Base-by-base conservation (phyloP, 2,888 invertebrate genomes). In the Hirudinaria manillensis region DNA sequence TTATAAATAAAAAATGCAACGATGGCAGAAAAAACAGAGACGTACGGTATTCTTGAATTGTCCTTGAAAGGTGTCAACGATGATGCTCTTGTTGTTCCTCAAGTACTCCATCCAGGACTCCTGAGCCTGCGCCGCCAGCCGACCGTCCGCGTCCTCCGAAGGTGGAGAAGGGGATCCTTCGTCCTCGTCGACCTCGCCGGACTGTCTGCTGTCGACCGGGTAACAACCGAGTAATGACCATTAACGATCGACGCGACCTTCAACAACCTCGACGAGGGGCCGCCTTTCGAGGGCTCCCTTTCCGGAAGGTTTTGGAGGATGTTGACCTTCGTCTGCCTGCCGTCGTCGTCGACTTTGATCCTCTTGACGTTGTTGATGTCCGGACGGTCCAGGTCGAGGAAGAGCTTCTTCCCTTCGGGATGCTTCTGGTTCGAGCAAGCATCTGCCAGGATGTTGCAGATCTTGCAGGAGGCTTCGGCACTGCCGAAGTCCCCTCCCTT, bases 1-100 rank as follows among this genome's bases (percentile, higher is more conserved):
- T 53, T 53, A 16, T 16, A 53, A 53, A 53, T 53, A 53, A 53
- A 53, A 16, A 16, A 16, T 21, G 21, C 13, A 53, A 16, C 53
- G 29, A 7, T 29, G 29, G n/a, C 7, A 27, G 4, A 24, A 45
- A 32, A 34, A 6, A 6, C 2, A 6, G 36, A n/a, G 45, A 80
- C 86, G 86, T 83, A 89, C 89, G 78, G 89, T 89, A 83, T 89
- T 89, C 80, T 89, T 89, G 81, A 89, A 89, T 82, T 89, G 89
- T 72, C 89, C 89, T 82, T 89, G 89, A 82, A 89, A 89, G 74
- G 89, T 89, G 79, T 88, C 87, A 36, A 89, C 89, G 72, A 89
- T 86, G 29, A 89, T 85, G 79, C 89, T 89, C 79, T 87, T 85
- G 82, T 89, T 89, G n/a, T 85, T 84, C 71, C 84, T 82, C 74